Conservation (phyloP, 2,113 vertebrate genomes). For the Phrynocephalus versicolor region DNA sequence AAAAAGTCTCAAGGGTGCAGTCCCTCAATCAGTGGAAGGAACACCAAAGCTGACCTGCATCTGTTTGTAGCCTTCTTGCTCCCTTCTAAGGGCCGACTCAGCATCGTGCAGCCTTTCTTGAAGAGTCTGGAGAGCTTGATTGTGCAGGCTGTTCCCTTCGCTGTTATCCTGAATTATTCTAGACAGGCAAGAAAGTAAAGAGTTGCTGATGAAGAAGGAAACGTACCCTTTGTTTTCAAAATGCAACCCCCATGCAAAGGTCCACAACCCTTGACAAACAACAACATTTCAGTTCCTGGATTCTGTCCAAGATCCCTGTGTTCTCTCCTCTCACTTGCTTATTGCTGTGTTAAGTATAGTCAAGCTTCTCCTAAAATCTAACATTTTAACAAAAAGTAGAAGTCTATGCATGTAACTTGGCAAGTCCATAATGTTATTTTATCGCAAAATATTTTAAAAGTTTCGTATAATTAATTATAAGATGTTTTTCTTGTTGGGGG, state of each 20-base stretch:
- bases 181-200: slow-evolving; percentile 44
- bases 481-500: too few relatives aligned
- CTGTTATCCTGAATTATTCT: slow-evolving; percentile 92
- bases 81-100: slow-evolving; percentile 82
- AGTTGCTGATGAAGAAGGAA: not conserved
- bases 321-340: too few relatives aligned
- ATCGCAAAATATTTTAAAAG: too few relatives aligned
- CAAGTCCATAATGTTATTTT: too few relatives aligned
- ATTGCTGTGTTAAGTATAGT: too few relatives aligned
- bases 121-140: slow-evolving; percentile 87
- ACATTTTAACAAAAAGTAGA: too few relatives aligned
- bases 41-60: slow-evolving; percentile 84
- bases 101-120: slow-evolving; percentile 90
- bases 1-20: not conserved
- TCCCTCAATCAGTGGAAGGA: not conserved
- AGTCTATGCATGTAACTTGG: too few relatives aligned
- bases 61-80: slow-evolving; percentile 90
- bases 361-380: too few relatives aligned
- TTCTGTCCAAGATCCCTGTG: not conserved
- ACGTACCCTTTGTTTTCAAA: not conserved
- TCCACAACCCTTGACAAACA: not conserved
- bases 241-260: not conserved
- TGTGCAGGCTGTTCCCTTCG: slow-evolving; percentile 91
- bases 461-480: too few relatives aligned
- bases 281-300: not conserved